Evolutionary conservation across 2,888 invertebrate genomes (phyloP).

Genomic region (Heterodera filipjevi): DNA sequence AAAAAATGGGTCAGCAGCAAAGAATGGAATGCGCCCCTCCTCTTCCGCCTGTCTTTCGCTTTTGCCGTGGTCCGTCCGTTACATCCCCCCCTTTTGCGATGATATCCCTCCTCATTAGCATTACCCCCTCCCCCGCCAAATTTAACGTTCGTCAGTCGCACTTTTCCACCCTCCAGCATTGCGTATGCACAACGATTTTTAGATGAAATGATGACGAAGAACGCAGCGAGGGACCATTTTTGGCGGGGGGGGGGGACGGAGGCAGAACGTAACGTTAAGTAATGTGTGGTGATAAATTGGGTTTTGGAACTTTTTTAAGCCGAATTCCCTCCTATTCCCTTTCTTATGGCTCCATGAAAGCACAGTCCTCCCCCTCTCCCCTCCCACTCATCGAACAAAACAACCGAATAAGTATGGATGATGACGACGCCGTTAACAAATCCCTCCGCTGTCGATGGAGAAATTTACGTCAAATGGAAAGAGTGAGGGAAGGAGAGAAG

Average conservation of each 20-base stretch:
- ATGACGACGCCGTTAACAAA: not conserved
- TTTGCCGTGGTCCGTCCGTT: not conserved
- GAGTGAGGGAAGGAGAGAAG: not conserved
- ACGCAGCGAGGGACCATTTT: not conserved
- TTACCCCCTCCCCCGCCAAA: no score
- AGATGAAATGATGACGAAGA: not conserved
- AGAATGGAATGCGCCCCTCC: not conserved
- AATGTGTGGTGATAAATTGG: not conserved
- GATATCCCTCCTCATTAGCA: not conserved
- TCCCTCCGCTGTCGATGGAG: not conserved
- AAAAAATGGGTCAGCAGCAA: not conserved
- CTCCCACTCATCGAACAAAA: not conserved
- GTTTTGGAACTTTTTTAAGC: conserved; percentile 7
- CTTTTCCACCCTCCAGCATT: not conserved
- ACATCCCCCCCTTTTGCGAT: not conserved
- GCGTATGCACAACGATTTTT: not conserved
- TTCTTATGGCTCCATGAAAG: not conserved
- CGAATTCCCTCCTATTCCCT: not conserved
- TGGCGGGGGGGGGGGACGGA: not conserved
- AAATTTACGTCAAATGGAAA: not conserved
- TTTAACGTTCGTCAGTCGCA: no score
- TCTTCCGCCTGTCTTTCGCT: not conserved
- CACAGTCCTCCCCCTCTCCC: not conserved
- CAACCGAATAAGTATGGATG: not conserved
- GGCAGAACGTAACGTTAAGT: not conserved